These are phyloP conservation scores for Nanorana parkeri DNA, from an alignment of 2,113 vertebrate species.

Conservation along the genomic window DNA sequence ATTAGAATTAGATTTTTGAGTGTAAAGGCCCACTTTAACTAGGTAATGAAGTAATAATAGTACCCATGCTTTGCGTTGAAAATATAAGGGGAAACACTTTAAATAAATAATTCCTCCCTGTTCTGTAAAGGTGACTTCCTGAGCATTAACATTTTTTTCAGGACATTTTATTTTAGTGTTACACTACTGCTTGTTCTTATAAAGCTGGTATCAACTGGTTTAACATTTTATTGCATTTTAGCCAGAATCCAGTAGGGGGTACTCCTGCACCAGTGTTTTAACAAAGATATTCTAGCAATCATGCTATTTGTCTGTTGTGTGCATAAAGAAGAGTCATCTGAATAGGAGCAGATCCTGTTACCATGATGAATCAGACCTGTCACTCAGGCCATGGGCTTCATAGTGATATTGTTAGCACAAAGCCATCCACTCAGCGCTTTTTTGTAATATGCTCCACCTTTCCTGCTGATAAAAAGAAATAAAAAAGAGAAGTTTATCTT, in stretches of 20 bases:
- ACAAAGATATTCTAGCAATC: not conserved
- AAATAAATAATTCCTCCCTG: no score
- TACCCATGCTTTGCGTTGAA: no score
- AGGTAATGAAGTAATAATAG: no score
- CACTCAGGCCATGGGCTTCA: conserved; percentile 65
- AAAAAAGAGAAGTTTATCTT: conserved; percentile 58
- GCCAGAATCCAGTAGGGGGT: conserved; percentile 67
- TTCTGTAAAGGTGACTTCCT: no score
- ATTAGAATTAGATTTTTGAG: no score
- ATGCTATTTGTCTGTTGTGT: conserved; percentile 59
- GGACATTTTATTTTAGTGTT: no score
- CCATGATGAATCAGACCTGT: conserved; percentile 66
- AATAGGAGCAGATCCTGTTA: conserved; percentile 62
- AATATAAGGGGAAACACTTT: no score
- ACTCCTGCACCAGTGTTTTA: conserved; percentile 66
- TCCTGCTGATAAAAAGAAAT: conserved; percentile 62
- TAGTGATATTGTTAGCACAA: conserved; percentile 67
- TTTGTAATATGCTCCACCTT: conserved; percentile 62
- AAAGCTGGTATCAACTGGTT: not conserved
- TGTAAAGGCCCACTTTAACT: no score
- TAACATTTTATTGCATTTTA: not conserved
- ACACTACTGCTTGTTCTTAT: no score
- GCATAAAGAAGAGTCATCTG: conserved; percentile 60
- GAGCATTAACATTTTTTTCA: no score
- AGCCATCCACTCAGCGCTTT: conserved; percentile 63